Evolutionary conservation across 2,888 invertebrate species (phyloP).

Genomic region (Cerastis leucographa): DNA sequence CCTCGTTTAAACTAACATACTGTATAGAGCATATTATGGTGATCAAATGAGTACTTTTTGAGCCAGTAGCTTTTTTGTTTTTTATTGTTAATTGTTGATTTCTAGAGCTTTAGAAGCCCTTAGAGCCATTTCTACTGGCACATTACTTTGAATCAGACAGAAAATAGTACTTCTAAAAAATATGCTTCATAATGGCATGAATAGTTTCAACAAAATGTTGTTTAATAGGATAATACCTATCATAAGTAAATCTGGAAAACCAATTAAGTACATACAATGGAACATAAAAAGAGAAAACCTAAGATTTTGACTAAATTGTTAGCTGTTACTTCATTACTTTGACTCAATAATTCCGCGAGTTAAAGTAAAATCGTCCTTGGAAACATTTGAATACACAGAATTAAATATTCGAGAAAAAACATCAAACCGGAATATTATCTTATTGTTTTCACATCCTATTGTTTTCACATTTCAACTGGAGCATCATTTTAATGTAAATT

Average conservation of each 20-base stretch:
- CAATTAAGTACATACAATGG: not conserved
- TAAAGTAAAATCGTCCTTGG: slow-evolving; percentile 46
- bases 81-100: not conserved
- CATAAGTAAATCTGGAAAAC: not conserved
- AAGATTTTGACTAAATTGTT: not conserved
- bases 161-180: not conserved
- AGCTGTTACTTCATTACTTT: slow-evolving; percentile 10
- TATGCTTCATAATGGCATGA: not conserved
- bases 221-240: too few relatives aligned
- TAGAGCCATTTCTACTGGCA: not conserved
- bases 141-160: not conserved
- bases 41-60: not conserved
- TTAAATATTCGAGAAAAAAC: slow-evolving; percentile 20
- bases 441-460: slow-evolving; percentile 39
- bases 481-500: slow-evolving; percentile 44
- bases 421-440: slow-evolving; percentile 49
- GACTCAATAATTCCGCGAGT: not conserved
- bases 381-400: slow-evolving; percentile 51
- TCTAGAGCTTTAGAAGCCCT: not conserved
- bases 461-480: slow-evolving; percentile 37
- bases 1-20: too few relatives aligned
- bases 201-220: too few relatives aligned
- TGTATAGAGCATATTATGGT: not conserved
- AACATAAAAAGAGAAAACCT: not conserved
- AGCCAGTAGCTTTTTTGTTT: not conserved